Conservation (phyloP, 2,888 invertebrate species). For the Apomyelois bistriatella region DNA sequence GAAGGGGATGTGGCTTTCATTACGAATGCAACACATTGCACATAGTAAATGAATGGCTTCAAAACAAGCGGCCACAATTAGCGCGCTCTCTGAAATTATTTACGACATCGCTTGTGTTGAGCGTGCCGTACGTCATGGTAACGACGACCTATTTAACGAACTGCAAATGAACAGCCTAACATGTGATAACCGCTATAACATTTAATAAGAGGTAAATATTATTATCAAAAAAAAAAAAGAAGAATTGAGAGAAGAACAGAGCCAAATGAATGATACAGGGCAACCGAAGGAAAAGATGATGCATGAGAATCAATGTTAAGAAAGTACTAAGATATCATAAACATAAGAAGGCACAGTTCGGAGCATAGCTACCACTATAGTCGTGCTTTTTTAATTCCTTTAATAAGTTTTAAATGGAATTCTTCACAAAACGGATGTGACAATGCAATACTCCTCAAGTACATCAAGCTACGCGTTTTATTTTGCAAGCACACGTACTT, state of each 20-base stretch:
- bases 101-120: not conserved
- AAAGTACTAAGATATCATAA: not conserved
- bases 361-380: too few relatives aligned
- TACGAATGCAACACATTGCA: not conserved
- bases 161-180: too few relatives aligned
- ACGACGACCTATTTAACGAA: not conserved
- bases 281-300: too few relatives aligned
- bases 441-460: not conserved
- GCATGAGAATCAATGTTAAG: not conserved
- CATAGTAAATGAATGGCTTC: not conserved
- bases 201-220: too few relatives aligned
- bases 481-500: slow-evolving; percentile 15
- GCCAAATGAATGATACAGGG: too few relatives aligned
- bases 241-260: too few relatives aligned
- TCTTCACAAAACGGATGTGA: not conserved
- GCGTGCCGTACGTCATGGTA: too few relatives aligned
- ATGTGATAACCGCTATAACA: too few relatives aligned
- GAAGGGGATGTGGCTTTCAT: not conserved
- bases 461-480: not conserved
- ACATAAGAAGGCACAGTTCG: not conserved
- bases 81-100: not conserved
- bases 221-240: too few relatives aligned
- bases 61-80: slow-evolving; percentile 1
- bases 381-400: too few relatives aligned
- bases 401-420: too few relatives aligned